Percentiles rank a stretch among this genome's conserved stretches.
Conservation (phyloP, 2,888 invertebrate genomes). For the Sinhomidia bicolor region DNA sequence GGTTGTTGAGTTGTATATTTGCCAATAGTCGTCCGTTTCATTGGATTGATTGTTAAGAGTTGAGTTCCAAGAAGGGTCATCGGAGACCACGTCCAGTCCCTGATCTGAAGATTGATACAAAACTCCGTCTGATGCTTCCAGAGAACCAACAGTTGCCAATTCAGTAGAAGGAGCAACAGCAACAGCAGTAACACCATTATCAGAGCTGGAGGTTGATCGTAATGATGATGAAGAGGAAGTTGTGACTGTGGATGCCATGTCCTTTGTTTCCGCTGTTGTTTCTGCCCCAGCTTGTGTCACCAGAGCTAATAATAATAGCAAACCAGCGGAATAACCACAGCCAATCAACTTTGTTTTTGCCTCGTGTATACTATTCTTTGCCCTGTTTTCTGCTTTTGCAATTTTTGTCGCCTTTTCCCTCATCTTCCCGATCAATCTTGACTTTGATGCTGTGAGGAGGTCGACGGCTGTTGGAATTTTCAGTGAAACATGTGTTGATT, state of each 20-base stretch:
- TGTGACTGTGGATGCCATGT: background rate
- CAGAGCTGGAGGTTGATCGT: background rate
- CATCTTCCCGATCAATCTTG: too few species aligned
- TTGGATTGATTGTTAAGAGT: background rate
- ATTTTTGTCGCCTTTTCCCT: too few species aligned
- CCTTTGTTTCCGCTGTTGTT: background rate
- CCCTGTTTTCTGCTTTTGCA: too few species aligned
- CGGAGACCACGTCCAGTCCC: conserved; percentile 13
- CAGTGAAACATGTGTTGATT: too few species aligned
- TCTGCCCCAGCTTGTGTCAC: background rate
- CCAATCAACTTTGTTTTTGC: too few species aligned
- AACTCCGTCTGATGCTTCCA: background rate
- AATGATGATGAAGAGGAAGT: background rate
- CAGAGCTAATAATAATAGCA: background rate
- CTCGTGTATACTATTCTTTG: too few species aligned
- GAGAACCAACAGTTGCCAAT: background rate
- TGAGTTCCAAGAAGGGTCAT: conserved; percentile 20
- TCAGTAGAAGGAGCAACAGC: too few species aligned
- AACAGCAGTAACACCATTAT: background rate
- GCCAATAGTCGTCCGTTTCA: background rate
- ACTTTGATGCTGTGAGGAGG: too few species aligned
- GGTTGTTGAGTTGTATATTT: conserved; percentile 29
- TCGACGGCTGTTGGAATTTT: too few species aligned
- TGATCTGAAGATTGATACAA: background rate
- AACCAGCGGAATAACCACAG: too few species aligned